These are phyloP conservation scores for Temnothorax ravouxi DNA, from an alignment of 2,888 invertebrate species.

Conservation along the genomic window DNA sequence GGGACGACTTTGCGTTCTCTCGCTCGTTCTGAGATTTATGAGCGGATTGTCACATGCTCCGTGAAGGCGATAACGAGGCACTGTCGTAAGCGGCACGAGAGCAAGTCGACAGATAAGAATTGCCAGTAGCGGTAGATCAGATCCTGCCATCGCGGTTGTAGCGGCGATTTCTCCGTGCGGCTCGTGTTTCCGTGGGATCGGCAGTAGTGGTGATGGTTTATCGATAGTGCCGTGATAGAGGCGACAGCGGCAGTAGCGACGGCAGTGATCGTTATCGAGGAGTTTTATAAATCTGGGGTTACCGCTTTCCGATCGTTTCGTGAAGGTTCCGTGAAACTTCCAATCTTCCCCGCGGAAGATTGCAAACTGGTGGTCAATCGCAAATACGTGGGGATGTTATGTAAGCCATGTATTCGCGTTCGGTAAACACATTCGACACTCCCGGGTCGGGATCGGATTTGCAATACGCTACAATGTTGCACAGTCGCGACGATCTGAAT, in stretches of 20 bases:
- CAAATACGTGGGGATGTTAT: slow-evolving; percentile 75
- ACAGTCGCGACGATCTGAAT: neutral
- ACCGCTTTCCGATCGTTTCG: slow-evolving; percentile 63
- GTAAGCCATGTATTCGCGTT: slow-evolving; percentile 67
- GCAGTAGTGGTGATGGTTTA: slow-evolving; percentile 29
- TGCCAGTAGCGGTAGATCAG: slow-evolving; percentile 41
- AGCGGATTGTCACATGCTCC: slow-evolving; percentile 45
- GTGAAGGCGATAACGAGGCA: slow-evolving; percentile 60
- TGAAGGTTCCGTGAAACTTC: slow-evolving; percentile 60
- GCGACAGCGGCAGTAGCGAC: slow-evolving; percentile 12
- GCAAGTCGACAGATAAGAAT: slow-evolving; percentile 67
- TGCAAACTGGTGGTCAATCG: slow-evolving; percentile 67
- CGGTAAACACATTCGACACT: slow-evolving; percentile 46
- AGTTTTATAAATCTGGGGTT: slow-evolving; percentile 63
- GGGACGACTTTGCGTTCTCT: neutral
- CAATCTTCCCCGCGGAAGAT: slow-evolving; percentile 75
- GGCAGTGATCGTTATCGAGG: slow-evolving; percentile 31
- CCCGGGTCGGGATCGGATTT: slow-evolving; percentile 27
- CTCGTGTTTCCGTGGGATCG: slow-evolving; percentile 29
- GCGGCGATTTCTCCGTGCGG: neutral
- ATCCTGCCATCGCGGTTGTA: slow-evolving; percentile 37
- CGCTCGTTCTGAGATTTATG: neutral
- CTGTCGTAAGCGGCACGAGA: slow-evolving; percentile 40
- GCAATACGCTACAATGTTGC: slow-evolving; percentile 15
- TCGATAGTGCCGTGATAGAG: slow-evolving; percentile 12